A percentile compares a stretch with the other conserved stretches of the same genome.
Evolutionary conservation across 2,888 invertebrate genomes (phyloP).

Genomic region (Hylaea fasciaria): DNA sequence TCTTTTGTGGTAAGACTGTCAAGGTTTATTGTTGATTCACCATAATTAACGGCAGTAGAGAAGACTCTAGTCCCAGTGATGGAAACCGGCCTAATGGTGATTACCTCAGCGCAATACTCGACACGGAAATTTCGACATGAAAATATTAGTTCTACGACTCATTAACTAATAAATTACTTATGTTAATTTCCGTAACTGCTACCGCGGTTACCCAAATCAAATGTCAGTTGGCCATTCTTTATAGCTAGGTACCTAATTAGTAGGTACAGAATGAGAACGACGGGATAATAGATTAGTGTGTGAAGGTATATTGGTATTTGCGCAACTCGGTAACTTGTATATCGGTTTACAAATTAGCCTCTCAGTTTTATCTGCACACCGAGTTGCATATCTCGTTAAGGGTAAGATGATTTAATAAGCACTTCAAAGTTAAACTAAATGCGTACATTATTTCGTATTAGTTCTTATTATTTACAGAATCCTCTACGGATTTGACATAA

Average conservation of each 20-base stretch:
- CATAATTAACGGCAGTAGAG: too few species aligned
- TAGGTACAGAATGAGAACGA: slow-evolving; percentile 15
- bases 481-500: too few species aligned
- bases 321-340: too few species aligned
- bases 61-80: background rate
- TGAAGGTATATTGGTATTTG: slow-evolving; percentile 54
- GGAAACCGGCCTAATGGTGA: background rate
- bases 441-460: too few species aligned
- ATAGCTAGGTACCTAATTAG: slow-evolving; percentile 21
- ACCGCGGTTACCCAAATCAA: slow-evolving; percentile 32
- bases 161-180: slow-evolving; percentile 12
- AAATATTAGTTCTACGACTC: slow-evolving; percentile 18
- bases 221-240: slow-evolving; percentile 32
- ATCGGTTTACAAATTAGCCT: slow-evolving; percentile 67
- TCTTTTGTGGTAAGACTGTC: too few species aligned
- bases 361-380: slow-evolving; percentile 65
- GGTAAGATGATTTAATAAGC: slow-evolving; percentile 42
- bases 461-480: too few species aligned
- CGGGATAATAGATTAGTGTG: slow-evolving; percentile 32
- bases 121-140: slow-evolving; percentile 16
- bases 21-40: too few species aligned
- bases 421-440: background rate
- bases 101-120: background rate
- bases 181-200: slow-evolving; percentile 31
- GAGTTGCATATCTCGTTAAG: slow-evolving; percentile 62